Evolutionary conservation across 1,140 invertebrate genomes (phyloP).

Genomic region (Pygmarrhopalites habei): DNA sequence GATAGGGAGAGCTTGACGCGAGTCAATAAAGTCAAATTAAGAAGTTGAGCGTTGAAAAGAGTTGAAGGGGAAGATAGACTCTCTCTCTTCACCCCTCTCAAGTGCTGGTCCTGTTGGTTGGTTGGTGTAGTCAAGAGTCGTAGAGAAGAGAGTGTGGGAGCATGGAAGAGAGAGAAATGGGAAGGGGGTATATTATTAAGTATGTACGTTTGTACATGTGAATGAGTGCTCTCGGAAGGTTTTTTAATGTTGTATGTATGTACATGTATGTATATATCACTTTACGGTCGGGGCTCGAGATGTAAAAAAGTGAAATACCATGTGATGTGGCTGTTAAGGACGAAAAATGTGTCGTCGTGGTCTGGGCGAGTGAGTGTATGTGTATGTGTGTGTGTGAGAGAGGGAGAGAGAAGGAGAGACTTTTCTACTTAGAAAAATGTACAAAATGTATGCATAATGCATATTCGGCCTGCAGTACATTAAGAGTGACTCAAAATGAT

Average conservation of each 20-base stretch:
- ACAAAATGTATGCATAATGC: not conserved
- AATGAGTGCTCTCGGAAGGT: conserved; percentile 17
- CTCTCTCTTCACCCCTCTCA: too few species aligned
- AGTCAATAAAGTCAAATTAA: conserved; percentile 37
- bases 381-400: too few species aligned
- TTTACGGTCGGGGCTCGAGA: conserved; percentile 17
- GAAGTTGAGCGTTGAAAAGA: conserved; percentile 25
- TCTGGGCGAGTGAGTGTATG: too few species aligned
- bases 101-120: too few species aligned
- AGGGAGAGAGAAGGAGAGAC: too few species aligned
- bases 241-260: too few species aligned
- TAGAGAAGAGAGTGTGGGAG: too few species aligned
- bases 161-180: too few species aligned
- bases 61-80: conserved; percentile 9
- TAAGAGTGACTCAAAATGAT: conserved; percentile 9
- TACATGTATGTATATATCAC: conserved; percentile 29
- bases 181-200: not conserved
- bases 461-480: conserved; percentile 1
- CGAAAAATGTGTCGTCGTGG: conserved; percentile 30
- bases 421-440: conserved; percentile 1
- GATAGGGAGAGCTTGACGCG: conserved; percentile 6
- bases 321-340: conserved; percentile 30
- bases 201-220: conserved; percentile 2
- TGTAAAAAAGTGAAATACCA: conserved; percentile 22
- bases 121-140: too few species aligned